phyloP scores from a whole-genome alignment of 2,888 invertebrate species.

The Eudemis profundana region DNA sequence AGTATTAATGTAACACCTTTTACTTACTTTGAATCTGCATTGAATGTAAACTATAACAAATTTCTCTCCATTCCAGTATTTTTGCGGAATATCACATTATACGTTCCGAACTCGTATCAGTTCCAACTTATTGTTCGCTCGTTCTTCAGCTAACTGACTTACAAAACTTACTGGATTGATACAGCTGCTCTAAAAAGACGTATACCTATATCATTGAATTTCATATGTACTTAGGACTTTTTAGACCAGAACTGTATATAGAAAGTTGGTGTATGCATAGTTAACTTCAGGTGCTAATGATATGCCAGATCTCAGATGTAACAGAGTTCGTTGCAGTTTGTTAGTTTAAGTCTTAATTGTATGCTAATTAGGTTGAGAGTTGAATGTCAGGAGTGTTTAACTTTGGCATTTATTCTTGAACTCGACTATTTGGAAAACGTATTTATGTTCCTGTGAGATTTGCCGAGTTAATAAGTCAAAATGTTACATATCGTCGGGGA shows the following conservation, averaged over 20 bases:
- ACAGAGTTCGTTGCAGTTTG: slow-evolving; percentile 27
- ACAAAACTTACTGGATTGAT: slow-evolving; percentile 23
- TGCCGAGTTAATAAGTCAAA: no score
- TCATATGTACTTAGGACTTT: neutral
- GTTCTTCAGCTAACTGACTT: slow-evolving; percentile 24
- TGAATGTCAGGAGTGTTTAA: neutral
- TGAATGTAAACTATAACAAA: neutral
- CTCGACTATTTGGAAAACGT: neutral
- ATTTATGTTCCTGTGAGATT: neutral
- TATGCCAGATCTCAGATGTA: slow-evolving; percentile 25
- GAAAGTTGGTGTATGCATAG: slow-evolving; percentile 3
- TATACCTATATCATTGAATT: neutral
- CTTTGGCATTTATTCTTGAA: neutral
- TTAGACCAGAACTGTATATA: neutral
- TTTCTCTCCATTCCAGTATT: neutral
- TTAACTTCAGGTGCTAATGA: slow-evolving; percentile 31
- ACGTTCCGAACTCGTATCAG: neutral
- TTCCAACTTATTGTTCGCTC: slow-evolving; percentile 20
- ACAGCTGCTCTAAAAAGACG: neutral
- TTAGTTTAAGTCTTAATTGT: slow-evolving; percentile 20
- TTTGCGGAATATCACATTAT: neutral
- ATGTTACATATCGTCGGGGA: no score
- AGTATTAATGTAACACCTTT: no score
- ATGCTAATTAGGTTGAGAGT: slow-evolving; percentile 24
- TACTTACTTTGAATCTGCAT: neutral